phyloP scores from a whole-genome alignment of 2,888 invertebrate genomes.

The Parnassius smintheus region DNA sequence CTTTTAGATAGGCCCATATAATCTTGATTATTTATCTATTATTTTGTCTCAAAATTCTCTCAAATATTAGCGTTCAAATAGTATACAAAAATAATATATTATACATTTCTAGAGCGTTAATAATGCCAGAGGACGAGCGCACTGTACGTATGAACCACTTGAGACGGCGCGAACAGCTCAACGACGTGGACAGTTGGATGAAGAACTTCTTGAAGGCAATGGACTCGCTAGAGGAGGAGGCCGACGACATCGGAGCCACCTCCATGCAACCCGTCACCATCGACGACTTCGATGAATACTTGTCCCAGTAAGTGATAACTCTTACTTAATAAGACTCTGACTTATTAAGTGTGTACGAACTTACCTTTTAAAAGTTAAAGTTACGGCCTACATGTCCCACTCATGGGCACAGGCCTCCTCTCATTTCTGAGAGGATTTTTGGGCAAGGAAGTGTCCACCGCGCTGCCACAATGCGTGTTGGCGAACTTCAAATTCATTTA shows the following conservation, averaged over 20 bases:
- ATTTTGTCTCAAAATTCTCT: background rate
- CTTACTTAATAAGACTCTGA: background rate
- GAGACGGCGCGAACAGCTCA: conserved; percentile 88
- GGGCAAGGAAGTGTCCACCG: no score
- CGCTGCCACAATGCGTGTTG: no score
- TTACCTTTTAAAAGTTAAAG: no score
- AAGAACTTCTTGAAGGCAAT: conserved; percentile 92
- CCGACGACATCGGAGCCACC: conserved; percentile 91
- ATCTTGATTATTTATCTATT: conserved; percentile 15
- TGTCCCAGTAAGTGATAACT: conserved; percentile 85
- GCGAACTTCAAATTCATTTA: no score
- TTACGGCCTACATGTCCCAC: no score
- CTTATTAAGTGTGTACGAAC: no score
- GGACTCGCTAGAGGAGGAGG: conserved; percentile 90
- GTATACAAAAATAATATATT: background rate
- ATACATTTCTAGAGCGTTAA: conserved; percentile 84
- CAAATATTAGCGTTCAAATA: background rate
- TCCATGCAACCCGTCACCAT: conserved; percentile 94
- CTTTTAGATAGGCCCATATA: no score
- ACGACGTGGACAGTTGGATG: conserved; percentile 95
- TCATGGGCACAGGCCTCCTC: no score
- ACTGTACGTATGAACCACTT: conserved; percentile 92
- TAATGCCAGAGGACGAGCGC: conserved; percentile 94
- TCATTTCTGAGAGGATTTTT: no score
- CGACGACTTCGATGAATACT: conserved; percentile 94